Evolutionary conservation across 2,888 invertebrate genomes (phyloP), one percentile per base, ranked within the genome.

Genomic region (Margaritifera margaritifera): DNA sequence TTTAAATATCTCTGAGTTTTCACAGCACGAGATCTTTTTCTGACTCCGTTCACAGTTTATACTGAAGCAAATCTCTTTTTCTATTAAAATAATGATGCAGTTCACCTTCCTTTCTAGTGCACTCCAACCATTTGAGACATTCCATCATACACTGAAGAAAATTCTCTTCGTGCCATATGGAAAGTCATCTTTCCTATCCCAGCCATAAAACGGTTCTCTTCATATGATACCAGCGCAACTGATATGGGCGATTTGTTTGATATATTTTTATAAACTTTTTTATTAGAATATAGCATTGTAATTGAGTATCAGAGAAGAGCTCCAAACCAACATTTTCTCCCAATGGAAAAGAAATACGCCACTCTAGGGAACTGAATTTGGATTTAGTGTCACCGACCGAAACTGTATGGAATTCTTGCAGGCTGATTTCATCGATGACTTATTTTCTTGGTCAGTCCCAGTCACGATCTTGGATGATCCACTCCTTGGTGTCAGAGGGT

Each of bases 241-340:
- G 66, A n/a, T 62, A 11, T 62, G 62, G 8, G 57, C 62, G 19
- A 57, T 22, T 27, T 1, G 24, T 0, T 65, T 62, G 0, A 70
- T 15, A 25, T 65, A 53, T 42, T 20, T 53, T 62, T 11, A 22
- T 19, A 5, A 66, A 19, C 15, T 11, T 24, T 42, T 70, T 70
- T 22, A 70, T 19, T 11, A 66, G 20, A n/a, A 66, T 4, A 54
- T 70, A 70, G 8, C 58, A 58, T 24, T 66, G 62, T 15, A 70
- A 2, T 53, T 70, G 69, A n/a, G 59, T 59, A 24, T 70, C 69
- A 27, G 66, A 66, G 27, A 70, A 66, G n/a, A n/a, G 42, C 56
- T 70, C 69, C 66, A 70, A 3, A 70, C 42, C n/a, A 70, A 50
- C 69, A 58, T 53, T 62, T 57, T 70, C 69, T 19, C 66, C 58